phyloP scores from a whole-genome alignment of 2,888 invertebrate genomes.

The Drosophila atripex region DNA sequence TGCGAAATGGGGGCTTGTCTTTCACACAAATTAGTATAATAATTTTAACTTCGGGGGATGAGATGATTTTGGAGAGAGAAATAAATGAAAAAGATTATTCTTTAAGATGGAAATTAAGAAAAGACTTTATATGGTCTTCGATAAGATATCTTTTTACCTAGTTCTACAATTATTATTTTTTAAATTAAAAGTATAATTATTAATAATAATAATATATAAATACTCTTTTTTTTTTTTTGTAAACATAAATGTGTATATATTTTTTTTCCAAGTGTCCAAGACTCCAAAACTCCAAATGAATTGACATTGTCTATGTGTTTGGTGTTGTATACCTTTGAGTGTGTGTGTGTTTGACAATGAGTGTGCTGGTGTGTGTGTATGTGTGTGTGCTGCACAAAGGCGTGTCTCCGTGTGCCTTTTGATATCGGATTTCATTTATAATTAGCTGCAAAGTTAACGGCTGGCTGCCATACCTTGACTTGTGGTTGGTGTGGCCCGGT shows the following conservation, averaged over 20 bases:
- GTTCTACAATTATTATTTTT: too few species aligned
- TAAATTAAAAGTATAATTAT: too few species aligned
- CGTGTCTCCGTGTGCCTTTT: slow-evolving; percentile 66
- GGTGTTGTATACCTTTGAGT: slow-evolving; percentile 19
- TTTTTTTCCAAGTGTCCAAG: slow-evolving; percentile 31
- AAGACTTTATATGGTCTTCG: neutral
- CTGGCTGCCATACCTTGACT: slow-evolving; percentile 67
- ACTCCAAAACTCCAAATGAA: slow-evolving; percentile 37
- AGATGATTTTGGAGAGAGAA: too few species aligned
- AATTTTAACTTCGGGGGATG: neutral
- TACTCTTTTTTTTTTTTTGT: neutral
- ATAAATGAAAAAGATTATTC: neutral
- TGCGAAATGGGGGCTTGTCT: neutral
- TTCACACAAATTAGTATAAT: neutral
- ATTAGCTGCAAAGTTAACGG: slow-evolving; percentile 75
- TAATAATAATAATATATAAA: neutral
- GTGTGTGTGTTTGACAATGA: slow-evolving; percentile 10
- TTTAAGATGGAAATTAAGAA: neutral
- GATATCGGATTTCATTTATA: slow-evolving; percentile 79
- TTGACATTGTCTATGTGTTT: slow-evolving; percentile 60
- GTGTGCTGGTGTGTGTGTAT: neutral
- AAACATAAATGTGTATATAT: too few species aligned
- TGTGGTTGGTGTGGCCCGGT: slow-evolving; percentile 69
- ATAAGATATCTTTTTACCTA: too few species aligned
- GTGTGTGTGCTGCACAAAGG: slow-evolving; percentile 60